Conservation (phyloP, 2,888 invertebrate genomes). For the Plagodis dolabraria region DNA sequence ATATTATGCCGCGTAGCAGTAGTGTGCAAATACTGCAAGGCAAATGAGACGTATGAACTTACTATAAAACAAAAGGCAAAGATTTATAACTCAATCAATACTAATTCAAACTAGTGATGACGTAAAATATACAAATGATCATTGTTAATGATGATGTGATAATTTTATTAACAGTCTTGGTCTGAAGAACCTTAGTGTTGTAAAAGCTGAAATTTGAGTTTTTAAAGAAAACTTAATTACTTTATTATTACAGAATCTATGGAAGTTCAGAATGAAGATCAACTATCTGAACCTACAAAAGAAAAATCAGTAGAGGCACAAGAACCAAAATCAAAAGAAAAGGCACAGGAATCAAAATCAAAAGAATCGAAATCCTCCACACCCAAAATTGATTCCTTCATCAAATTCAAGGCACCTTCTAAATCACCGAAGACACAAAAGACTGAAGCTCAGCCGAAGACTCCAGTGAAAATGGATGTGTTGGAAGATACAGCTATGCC, state of each 20-base stretch:
- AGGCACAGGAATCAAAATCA: slow-evolving; percentile 12
- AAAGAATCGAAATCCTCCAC: slow-evolving; percentile 45
- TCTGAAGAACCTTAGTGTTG: not conserved
- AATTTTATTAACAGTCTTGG: not conserved
- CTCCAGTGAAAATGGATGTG: slow-evolving; percentile 71
- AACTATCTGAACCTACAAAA: slow-evolving; percentile 35
- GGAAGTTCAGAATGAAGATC: slow-evolving; percentile 52
- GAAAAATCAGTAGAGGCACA: slow-evolving; percentile 36
- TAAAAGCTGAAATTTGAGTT: not conserved
- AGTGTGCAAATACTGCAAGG: no score
- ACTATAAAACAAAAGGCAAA: no score
- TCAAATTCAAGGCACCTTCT: slow-evolving; percentile 70
- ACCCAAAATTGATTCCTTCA: slow-evolving; percentile 66
- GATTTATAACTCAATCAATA: no score
- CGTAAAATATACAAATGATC: not conserved
- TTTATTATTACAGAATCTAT: slow-evolving; percentile 52
- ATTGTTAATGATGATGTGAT: not conserved
- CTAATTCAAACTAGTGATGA: not conserved
- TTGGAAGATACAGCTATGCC: slow-evolving; percentile 77
- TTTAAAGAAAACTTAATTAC: not conserved
- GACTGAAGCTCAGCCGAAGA: slow-evolving; percentile 55
- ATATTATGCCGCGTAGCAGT: no score
- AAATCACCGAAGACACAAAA: slow-evolving; percentile 66
- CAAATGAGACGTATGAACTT: no score
- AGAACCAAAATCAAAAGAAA: slow-evolving; percentile 27